phyloP scores from a whole-genome alignment of 2,888 invertebrate species.

The Lasioglossum morio region DNA sequence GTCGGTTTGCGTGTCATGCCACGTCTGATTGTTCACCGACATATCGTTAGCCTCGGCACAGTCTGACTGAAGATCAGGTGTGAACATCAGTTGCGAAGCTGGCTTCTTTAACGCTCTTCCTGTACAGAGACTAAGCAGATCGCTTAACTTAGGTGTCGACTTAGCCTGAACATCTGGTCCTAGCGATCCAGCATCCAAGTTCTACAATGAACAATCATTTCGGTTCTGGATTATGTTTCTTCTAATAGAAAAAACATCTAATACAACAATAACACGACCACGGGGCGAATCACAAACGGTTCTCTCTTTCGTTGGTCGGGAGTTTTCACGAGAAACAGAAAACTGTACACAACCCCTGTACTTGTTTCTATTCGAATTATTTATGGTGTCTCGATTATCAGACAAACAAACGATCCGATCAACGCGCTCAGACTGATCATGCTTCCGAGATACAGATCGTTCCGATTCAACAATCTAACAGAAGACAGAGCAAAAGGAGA shows the following conservation, averaged over 20 bases:
- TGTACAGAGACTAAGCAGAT: constrained; percentile 78
- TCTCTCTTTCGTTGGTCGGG: not conserved
- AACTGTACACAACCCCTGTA: constrained; percentile 28
- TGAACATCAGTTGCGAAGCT: constrained; percentile 77
- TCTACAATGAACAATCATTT: constrained; percentile 79
- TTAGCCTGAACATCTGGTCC: constrained; percentile 81
- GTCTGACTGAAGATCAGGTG: constrained; percentile 81
- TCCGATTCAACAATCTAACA: constrained; percentile 31
- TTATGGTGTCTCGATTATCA: not conserved
- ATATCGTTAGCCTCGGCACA: constrained; percentile 81
- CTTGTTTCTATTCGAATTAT: constrained; percentile 30
- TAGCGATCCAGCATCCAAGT: constrained; percentile 81
- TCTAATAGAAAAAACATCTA: constrained; percentile 59
- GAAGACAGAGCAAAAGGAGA: constrained; percentile 19
- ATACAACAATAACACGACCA: constrained; percentile 25
- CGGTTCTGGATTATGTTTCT: constrained; percentile 72
- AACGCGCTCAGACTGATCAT: constrained; percentile 23
- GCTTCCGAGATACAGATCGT: constrained; percentile 27
- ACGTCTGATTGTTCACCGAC: constrained; percentile 77
- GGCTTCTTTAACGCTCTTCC: constrained; percentile 79
- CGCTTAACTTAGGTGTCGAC: constrained; percentile 78
- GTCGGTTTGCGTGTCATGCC: constrained; percentile 79
- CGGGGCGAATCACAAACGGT: constrained; percentile 20
- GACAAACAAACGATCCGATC: not conserved
- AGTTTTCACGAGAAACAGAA: not conserved